Evolutionary conservation across 2,888 invertebrate species (phyloP), one percentile per base, ranked within the genome.

Genomic region (Drosophila algonquin): DNA sequence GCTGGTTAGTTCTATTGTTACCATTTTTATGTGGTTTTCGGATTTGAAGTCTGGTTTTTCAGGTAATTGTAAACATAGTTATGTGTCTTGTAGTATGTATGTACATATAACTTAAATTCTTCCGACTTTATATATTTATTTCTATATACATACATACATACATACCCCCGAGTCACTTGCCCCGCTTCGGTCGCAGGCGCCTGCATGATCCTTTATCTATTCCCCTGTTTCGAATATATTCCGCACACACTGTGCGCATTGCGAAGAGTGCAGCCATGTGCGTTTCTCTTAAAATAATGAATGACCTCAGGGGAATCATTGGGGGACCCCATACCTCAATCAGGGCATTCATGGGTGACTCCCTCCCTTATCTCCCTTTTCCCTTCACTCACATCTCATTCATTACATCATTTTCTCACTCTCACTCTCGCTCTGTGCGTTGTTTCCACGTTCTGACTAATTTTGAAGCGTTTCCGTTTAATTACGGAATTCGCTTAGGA

Each of bases 401-500:
- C 40, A 40, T 40, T 40, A 40, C 6, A 40, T 40, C 6, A 40
- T 40, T 40, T 40, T 40, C 14, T 7, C 40, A 14, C 40, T 40
- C 40, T 14, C 5, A 5, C 24, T 6, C 59, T 46, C 53, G 8
- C 59, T 46, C 51, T 45, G n/a, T 73, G 60, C 62, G 56, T 61
- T 62, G 67, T 76, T 83, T 78, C 53, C 64, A 60, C 70, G 56
- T 51, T 63, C 65, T 80, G 57, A 53, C 65, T 72, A 84, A 87
- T 78, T 81, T 69, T 63, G 57, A 65, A 63, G 63, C 70, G 56
- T 73, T 82, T 80, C 73, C 77, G 70, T 71, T 88, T 88, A 85
- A 85, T 85, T 83, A 80, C 68, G 44, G 65, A 85, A 76, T 62
- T 81, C 78, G 80, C 80, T 63, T 58, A 70, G 79, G 70, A 76